Base-by-base conservation (phyloP, 2,888 invertebrate species). In the Melinaea menophilus region DNA sequence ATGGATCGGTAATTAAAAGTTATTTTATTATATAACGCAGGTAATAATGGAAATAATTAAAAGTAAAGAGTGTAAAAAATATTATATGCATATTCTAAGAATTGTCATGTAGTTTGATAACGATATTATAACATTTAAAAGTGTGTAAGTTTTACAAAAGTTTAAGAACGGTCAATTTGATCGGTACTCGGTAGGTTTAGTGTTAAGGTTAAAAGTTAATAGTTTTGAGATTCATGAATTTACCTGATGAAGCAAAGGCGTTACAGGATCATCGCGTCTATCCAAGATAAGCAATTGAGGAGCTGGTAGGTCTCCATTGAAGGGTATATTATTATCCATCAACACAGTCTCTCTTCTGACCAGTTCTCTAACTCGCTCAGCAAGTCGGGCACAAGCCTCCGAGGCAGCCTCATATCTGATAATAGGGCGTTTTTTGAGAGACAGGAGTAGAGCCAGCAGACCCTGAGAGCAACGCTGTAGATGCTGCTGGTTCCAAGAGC, bases 191-290 rank as follows among this genome's bases (percentile, higher is more conserved):
- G n/a, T n/a, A n/a, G n/a, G n/a, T n/a, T n/a, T n/a, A n/a, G n/a
- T n/a, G n/a, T n/a, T n/a, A n/a, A 22, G 22, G 22, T 22, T 22
- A 22, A 22, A 22, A 37, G 37, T 4, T 37, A 37, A 41, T 9
- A 9, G 11, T 3, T 3, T 41, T 41, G 3, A 41, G 3, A 5
- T 9, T 41, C 41, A 9, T 41, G 1, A 41, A 41, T 67, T 56
- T 59, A 94, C 94, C 91, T 96, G 97, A 85, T 97, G 98, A 41
- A 99, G 88, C 62, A 99, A 86, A 0, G 99, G 99, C 0, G 99
- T 99, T 5, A 99, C 95, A 0, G 98, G 96, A 87, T 99, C 99
- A 80, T 97, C 97, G 73, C 97, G 92, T 71, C 99, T 92, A 83
- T 99, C 99, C 47, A 99, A 80, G 68, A 99, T 95, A 45, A 99